Base-by-base conservation (phyloP, 2,888 invertebrate species). In the Oegoconia quadripuncta region DNA sequence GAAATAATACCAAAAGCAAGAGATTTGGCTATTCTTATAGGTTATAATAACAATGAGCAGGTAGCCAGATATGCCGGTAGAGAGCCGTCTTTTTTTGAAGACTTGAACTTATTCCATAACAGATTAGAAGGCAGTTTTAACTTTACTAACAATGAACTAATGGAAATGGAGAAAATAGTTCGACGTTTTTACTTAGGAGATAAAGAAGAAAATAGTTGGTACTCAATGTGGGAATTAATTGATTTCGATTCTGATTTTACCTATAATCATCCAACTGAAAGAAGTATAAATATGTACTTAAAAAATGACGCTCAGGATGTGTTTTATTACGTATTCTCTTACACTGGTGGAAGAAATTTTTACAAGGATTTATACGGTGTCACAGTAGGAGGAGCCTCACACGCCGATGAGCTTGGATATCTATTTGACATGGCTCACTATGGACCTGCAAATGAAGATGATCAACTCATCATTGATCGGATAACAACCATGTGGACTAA, bases 401-500 rank as follows among this genome's bases (percentile, higher is more conserved):
- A 82, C 41, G 55, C 45, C 1, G 80, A 80, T 40, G 82, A 83
- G 2, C 9, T 68, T 0, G 50, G 58, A 1, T 83, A 80, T 44
- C 35, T 82, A 29, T 82, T 78, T 37, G 64, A 64, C 20, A 48
- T 34, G 20, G 6, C 8, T 0, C 20, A 16, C 4, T 31, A 52
- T n/a, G 13, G 29, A 2, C 42, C 34, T 3, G 49, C 55, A 0
- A 43, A 51, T 0, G 16, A 37, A 2, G 45, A 58, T 31, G 82
- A 82, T 50, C 53, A 68, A 51, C 35, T 70, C 2, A 41, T 63
- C 0, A 61, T 74, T 20, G 65, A 79, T 36, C 58, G 64, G 12
- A 66, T 82, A 46, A 80, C 79, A 0, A 62, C 62, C 0, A 56
- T 82, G 60, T 82, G 81, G 81, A 64, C 82, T 0, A 82, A 82